These are phyloP conservation scores for Ectropis crepuscularia DNA, from an alignment of 2,888 invertebrate species.

Conservation along the genomic window DNA sequence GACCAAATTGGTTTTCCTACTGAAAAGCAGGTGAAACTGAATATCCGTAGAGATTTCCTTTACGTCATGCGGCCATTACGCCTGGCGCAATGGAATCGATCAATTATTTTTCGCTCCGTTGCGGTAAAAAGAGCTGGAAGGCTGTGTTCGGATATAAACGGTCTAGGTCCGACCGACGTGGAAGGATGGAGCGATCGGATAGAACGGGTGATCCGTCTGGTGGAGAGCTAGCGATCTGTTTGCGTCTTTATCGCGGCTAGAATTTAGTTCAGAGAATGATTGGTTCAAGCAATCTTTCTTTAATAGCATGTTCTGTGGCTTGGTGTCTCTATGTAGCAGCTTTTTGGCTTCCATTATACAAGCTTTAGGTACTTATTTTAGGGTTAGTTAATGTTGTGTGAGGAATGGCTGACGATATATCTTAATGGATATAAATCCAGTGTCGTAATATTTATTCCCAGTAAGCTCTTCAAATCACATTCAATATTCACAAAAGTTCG, in stretches of 20 bases:
- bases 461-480: no score
- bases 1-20: conserved; percentile 44
- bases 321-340: no score
- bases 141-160: conserved; percentile 74
- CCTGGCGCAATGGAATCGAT: conserved; percentile 69
- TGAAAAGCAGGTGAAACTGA: conserved; percentile 34
- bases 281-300: conserved; percentile 46
- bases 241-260: conserved; percentile 69
- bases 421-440: no score
- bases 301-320: conserved; percentile 12
- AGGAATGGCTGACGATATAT: no score
- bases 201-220: conserved; percentile 71
- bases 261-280: conserved; percentile 60
- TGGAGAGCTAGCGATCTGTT: conserved; percentile 67
- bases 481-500: no score
- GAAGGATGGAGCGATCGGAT: conserved; percentile 56
- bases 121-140: conserved; percentile 74
- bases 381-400: no score
- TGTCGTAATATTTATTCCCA: no score
- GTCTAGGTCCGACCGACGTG: conserved; percentile 52
- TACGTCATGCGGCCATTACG: conserved; percentile 72
- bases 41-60: conserved; percentile 28
- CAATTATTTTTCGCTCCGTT: conserved; percentile 78
- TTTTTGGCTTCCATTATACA: no score
- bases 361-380: no score